These are phyloP conservation scores for Boloria selene DNA, from an alignment of 2,888 invertebrate genomes.

Conservation along the genomic window DNA sequence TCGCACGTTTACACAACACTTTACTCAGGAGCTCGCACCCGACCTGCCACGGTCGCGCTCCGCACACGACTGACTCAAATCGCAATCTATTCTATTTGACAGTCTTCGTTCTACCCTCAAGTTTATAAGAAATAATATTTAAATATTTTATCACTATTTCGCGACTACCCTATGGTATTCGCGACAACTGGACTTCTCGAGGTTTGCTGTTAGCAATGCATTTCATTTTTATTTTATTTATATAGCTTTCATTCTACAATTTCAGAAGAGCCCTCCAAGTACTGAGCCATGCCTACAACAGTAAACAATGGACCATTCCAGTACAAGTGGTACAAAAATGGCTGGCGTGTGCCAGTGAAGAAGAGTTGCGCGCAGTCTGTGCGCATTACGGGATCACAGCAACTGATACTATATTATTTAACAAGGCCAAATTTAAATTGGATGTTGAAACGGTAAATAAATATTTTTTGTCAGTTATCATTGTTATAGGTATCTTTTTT, in stretches of 20 bases:
- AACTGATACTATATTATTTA: conserved; percentile 51
- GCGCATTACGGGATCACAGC: conserved; percentile 74
- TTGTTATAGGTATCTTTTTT: too few species aligned
- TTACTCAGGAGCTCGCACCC: too few species aligned
- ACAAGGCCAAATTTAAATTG: conserved; percentile 60
- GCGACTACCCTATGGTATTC: too few species aligned
- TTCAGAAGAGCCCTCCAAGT: conserved; percentile 79
- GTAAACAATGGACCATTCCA: conserved; percentile 78
- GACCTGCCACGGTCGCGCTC: too few species aligned
- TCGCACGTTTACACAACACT: too few species aligned
- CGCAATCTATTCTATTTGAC: too few species aligned
- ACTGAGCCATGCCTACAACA: conserved; percentile 83
- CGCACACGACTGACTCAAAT: too few species aligned
- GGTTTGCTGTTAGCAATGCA: too few species aligned
- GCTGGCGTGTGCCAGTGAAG: conserved; percentile 69
- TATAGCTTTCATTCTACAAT: conserved; percentile 29
- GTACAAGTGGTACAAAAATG: conserved; percentile 64
- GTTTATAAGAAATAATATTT: too few species aligned
- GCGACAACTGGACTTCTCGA: too few species aligned
- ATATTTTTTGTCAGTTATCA: neutral
- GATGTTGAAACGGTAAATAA: conserved; percentile 64
- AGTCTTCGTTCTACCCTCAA: too few species aligned
- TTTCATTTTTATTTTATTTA: neutral
- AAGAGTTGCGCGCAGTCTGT: conserved; percentile 69
- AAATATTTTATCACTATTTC: too few species aligned